Percentiles rank a stretch among this genome's conserved stretches.
These are phyloP conservation scores for Oryctolagus cuniculus DNA, from an alignment of 2,113 vertebrate species.

Conservation along the genomic window DNA sequence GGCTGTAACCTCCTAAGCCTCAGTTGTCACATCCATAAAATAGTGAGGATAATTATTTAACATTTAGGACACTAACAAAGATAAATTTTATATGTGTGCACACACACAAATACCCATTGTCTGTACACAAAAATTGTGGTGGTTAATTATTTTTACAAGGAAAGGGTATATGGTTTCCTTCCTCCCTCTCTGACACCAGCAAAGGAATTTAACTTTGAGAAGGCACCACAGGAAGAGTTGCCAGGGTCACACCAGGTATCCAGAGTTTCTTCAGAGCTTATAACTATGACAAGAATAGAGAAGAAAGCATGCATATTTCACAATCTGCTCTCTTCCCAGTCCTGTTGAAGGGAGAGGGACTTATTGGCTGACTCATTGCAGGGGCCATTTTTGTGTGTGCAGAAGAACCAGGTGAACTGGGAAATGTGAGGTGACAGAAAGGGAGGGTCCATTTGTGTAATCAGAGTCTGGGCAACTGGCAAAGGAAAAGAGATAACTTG, in stretches of 20 bases:
- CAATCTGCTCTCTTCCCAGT: not conserved
- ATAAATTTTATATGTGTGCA: not conserved
- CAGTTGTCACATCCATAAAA: not conserved
- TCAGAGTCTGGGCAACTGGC: not conserved
- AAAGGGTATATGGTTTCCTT: not conserved
- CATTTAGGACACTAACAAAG: constrained; percentile 43
- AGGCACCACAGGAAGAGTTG: not conserved
- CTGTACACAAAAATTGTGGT: not conserved
- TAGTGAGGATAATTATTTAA: not conserved
- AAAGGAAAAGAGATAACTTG: not conserved
- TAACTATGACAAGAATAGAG: constrained; percentile 9
- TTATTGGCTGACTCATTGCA: not conserved
- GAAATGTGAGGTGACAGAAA: not conserved
- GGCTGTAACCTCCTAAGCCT: not conserved
- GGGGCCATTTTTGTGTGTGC: not conserved
- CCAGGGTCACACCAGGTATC: not conserved
- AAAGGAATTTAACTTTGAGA: constrained; percentile 24
- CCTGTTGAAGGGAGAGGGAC: not conserved
- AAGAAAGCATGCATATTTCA: not conserved
- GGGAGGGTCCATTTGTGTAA: not conserved
- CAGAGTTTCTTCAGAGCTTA: constrained; percentile 1
- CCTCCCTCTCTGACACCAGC: constrained; percentile 17
- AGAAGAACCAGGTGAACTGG: not conserved
- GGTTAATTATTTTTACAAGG: not conserved
- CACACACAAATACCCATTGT: not conserved